Evolutionary conservation across 2,113 vertebrate genomes (phyloP), one percentile per base, ranked within the genome.

Genomic region (Camelus bactrianus): DNA sequence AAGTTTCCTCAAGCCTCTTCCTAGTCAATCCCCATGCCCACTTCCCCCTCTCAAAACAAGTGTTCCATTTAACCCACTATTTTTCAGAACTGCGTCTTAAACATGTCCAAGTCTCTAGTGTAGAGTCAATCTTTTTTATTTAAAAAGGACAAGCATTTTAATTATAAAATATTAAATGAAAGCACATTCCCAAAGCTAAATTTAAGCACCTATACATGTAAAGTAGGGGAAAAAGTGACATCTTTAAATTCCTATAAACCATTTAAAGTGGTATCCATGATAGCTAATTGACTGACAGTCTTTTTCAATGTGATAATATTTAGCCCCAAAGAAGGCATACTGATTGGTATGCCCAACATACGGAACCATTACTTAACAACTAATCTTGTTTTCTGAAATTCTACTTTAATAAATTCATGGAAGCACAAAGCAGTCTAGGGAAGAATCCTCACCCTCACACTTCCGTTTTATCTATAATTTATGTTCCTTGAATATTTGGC

Each of bases 321-420:
- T 19, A 89, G 56, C 14, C 5, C 56, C 48, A 35, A 35, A 64
- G 42, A 48, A 48, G 35, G 15, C 28, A 72, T 24, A 77, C 30
- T 10, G 11, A 46, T 35, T 48, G 32, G 16, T 20, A 46, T 30
- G 77, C 16, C 19, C 69, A 93, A 56, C 5, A 5, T 6, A 73
- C 10, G 12, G 9, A 86, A 8, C 64, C 72, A n/a, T 76, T 87
- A 52, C 54, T 56, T 56, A n/a, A 92, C 35, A 77, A 91, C 58
- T 52, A 19, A 67, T 60, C 38, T 22, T 81, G n/a, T n/a, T 94
- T 86, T 20, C 35, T 91, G 50, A 88, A 88, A 70, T 77, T 86
- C 69, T 87, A 32, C 32, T 81, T 64, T 76, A 82, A 72, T 87
- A 26, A 85, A 75, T 79, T 88, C 48, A 58, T 12, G 42, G 69